phyloP scores from a whole-genome alignment of 2,888 invertebrate species.

The Meliscaeva auricollis region DNA sequence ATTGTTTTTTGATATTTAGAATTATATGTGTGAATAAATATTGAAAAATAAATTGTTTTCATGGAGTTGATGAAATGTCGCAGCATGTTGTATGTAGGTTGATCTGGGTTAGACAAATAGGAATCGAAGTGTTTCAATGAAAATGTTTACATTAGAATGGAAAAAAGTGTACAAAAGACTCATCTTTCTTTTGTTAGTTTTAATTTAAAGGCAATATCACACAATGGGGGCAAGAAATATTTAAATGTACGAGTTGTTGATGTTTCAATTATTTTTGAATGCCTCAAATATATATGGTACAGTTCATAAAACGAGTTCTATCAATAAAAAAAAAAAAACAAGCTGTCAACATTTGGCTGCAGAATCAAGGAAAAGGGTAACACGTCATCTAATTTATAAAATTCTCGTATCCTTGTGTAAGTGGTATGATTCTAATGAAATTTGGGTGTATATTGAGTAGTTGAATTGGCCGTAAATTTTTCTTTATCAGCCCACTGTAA shows the following conservation, averaged over 20 bases:
- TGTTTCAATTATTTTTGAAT: background rate
- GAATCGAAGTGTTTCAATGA: constrained; percentile 13
- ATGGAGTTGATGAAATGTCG: background rate
- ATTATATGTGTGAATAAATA: background rate
- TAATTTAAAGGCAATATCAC: background rate
- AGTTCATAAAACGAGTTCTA: no score
- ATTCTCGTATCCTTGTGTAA: no score
- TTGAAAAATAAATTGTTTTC: background rate
- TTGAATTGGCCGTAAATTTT: no score
- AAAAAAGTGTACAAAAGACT: constrained; percentile 2
- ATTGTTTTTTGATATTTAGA: background rate
- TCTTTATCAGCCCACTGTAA: no score
- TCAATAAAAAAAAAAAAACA: no score
- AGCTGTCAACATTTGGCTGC: no score
- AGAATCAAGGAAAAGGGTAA: no score
- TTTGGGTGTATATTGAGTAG: no score
- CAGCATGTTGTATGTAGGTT: background rate
- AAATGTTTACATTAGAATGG: background rate
- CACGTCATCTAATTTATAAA: no score
- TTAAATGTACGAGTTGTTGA: background rate
- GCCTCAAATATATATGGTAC: no score
- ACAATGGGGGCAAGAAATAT: background rate
- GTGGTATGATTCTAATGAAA: no score
- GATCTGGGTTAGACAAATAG: constrained; percentile 32
- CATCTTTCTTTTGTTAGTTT: background rate